These are phyloP conservation scores for Pachyseris speciosa DNA, from an alignment of 64 coral and sea anemone genomes.

Conservation along the genomic window DNA sequence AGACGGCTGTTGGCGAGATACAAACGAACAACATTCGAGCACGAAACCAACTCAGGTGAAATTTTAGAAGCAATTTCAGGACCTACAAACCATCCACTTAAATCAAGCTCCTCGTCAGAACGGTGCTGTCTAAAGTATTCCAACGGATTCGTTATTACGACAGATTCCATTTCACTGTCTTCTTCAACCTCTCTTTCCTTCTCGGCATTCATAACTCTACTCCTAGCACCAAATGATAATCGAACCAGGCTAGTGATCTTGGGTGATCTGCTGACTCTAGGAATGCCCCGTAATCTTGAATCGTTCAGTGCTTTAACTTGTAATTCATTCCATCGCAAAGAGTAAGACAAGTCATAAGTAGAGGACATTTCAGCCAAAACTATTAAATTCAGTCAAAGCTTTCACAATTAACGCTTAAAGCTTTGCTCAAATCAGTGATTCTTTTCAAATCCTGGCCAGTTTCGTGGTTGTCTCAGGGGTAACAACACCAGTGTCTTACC, in stretches of 20 bases:
- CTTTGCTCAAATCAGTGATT: too few species aligned
- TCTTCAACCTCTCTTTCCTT: not conserved
- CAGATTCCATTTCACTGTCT: not conserved
- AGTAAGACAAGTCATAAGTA: not conserved
- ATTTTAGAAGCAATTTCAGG: constrained; percentile 24
- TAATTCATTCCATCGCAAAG: not conserved
- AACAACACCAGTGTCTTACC: too few species aligned
- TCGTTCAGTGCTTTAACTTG: constrained; percentile 1
- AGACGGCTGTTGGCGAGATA: constrained; percentile 55
- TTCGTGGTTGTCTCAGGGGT: too few species aligned
- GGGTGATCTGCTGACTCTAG: not conserved
- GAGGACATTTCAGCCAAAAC: not conserved
- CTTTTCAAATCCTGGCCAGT: too few species aligned
- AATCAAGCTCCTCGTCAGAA: constrained; percentile 19
- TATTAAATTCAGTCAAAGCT: too few species aligned
- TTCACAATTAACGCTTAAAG: too few species aligned
- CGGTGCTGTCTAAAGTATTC: constrained; percentile 49
- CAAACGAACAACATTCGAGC: constrained; percentile 33
- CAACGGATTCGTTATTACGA: constrained; percentile 18
- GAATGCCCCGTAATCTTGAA: not conserved
- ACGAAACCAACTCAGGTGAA: not conserved
- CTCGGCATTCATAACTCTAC: not conserved
- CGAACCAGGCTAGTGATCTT: constrained; percentile 5
- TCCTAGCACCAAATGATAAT: not conserved
- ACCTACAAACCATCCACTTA: constrained; percentile 39